Evolutionary conservation across 2,888 invertebrate genomes (phyloP).

Genomic region (Lasioglossum vierecki): DNA sequence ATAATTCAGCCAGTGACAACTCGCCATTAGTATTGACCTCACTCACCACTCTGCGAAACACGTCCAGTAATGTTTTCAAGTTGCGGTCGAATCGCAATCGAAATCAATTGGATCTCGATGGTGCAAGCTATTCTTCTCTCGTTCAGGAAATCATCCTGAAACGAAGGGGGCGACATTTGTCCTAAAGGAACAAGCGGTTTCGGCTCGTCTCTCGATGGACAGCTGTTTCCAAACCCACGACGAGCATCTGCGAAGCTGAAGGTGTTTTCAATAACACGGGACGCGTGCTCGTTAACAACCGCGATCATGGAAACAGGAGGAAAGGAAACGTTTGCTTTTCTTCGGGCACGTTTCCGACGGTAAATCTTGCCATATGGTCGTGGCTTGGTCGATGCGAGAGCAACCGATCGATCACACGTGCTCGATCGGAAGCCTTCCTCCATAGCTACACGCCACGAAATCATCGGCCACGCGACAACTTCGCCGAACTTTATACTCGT

Average conservation of each 20-base stretch:
- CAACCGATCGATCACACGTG: slow-evolving; percentile 17
- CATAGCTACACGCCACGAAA: background rate
- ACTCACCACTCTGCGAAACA: too few species aligned
- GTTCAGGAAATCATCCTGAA: background rate
- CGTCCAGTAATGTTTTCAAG: background rate
- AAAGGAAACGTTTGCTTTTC: slow-evolving; percentile 34
- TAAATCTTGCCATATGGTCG: slow-evolving; percentile 19
- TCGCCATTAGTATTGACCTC: too few species aligned
- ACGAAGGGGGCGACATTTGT: slow-evolving; percentile 20
- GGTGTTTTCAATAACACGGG: slow-evolving; percentile 47
- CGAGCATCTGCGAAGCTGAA: slow-evolving; percentile 37
- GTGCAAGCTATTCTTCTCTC: background rate
- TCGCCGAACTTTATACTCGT: background rate
- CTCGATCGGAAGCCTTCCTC: background rate
- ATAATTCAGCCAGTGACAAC: too few species aligned
- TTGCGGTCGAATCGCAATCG: background rate
- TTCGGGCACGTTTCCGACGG: slow-evolving; percentile 32
- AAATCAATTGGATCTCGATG: background rate
- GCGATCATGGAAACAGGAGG: slow-evolving; percentile 10
- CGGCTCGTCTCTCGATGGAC: slow-evolving; percentile 42
- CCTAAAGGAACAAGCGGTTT: slow-evolving; percentile 43
- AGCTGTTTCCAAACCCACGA: slow-evolving; percentile 56
- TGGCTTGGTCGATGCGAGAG: background rate
- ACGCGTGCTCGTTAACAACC: slow-evolving; percentile 41
- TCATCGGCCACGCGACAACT: background rate